Conservation (phyloP, 2,113 vertebrate genomes). For the Varanus komodoensis region DNA sequence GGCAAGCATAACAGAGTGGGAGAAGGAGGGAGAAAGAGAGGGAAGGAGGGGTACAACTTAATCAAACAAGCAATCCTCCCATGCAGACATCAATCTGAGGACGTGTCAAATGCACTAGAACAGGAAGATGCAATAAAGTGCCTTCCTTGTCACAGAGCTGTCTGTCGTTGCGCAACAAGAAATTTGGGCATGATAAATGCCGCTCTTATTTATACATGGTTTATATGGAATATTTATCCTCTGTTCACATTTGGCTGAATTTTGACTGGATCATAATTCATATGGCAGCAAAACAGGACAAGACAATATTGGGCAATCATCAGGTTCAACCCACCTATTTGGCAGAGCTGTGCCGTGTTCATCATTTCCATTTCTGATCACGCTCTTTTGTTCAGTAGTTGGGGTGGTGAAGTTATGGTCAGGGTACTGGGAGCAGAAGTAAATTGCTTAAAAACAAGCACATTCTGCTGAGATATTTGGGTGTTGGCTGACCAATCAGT, state of each 20-base stretch:
- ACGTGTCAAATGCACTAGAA: constrained; percentile 22
- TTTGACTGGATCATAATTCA: constrained; percentile 25
- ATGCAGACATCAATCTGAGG: constrained; percentile 8
- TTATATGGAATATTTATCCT: background rate
- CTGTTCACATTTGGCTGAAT: constrained; percentile 24
- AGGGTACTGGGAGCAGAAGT: background rate
- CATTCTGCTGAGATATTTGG: background rate
- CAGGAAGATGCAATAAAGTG: constrained; percentile 33
- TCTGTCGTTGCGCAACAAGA: constrained; percentile 37
- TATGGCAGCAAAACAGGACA: constrained; percentile 1
- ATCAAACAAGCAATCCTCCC: background rate
- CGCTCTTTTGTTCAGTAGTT: background rate
- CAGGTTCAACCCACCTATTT: background rate
- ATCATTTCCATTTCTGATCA: background rate
- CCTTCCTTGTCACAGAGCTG: constrained; percentile 23
- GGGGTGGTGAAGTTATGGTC: no score
- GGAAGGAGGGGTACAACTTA: background rate
- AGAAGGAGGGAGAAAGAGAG: background rate
- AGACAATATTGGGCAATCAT: background rate
- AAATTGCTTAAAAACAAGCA: background rate
- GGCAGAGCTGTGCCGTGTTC: no score
- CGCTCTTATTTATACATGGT: background rate
- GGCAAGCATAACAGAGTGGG: no score
- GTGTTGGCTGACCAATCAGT: background rate
- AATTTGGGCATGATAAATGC: constrained; percentile 36